Percentiles rank a stretch among this genome's conserved stretches.
These are phyloP conservation scores for Apeira syringaria DNA, from an alignment of 2,888 invertebrate genomes.

Conservation along the genomic window DNA sequence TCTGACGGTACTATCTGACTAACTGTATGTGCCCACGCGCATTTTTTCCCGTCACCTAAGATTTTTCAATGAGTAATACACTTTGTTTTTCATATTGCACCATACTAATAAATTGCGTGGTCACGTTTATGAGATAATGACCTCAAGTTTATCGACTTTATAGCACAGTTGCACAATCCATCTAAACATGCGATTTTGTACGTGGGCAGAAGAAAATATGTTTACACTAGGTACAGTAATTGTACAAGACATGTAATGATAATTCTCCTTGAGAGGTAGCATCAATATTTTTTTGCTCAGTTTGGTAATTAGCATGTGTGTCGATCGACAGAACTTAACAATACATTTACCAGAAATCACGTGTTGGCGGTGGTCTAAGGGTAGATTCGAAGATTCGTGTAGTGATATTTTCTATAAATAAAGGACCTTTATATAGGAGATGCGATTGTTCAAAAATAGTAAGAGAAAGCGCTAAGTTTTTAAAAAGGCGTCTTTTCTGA, in stretches of 20 bases:
- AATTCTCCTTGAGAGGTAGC: not conserved
- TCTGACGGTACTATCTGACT: constrained; percentile 48
- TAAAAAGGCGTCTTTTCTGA: too few species aligned
- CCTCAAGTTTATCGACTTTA: constrained; percentile 40
- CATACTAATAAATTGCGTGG: constrained; percentile 30
- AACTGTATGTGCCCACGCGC: constrained; percentile 59
- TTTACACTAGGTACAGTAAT: constrained; percentile 6
- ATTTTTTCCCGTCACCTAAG: constrained; percentile 44
- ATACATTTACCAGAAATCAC: too few species aligned
- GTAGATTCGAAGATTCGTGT: too few species aligned
- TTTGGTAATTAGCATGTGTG: too few species aligned
- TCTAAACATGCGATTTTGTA: constrained; percentile 11
- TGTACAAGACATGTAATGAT: constrained; percentile 1
- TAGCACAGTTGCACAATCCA: constrained; percentile 32
- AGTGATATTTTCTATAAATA: too few species aligned
- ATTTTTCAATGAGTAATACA: constrained; percentile 57
- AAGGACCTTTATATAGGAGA: too few species aligned
- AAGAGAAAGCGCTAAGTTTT: too few species aligned
- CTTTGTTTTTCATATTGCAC: constrained; percentile 48
- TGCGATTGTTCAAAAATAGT: too few species aligned
- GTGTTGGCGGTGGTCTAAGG: too few species aligned
- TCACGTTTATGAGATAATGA: constrained; percentile 36
- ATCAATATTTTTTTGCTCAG: too few species aligned
- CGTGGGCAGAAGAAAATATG: constrained; percentile 13
- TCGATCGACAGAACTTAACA: too few species aligned